Evolutionary conservation across 2,797 vertebrate species (phyloP), one percentile per base, ranked within the genome.

Genomic region (Amniataba percoides): DNA sequence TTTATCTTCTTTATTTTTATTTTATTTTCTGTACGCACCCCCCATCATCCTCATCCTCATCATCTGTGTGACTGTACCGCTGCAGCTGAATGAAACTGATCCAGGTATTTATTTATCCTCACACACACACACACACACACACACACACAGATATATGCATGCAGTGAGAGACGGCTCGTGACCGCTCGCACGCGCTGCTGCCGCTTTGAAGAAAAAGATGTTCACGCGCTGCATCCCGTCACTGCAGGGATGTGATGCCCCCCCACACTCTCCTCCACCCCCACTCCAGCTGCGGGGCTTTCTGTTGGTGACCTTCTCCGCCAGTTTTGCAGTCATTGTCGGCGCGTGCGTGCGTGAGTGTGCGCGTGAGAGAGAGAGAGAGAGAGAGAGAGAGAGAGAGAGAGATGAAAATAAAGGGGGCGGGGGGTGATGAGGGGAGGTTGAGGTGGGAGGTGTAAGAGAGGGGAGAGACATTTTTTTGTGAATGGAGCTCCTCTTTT

Each of bases 21-120:
- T n/a, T 69, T 23, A 48, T 16, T 86, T 12, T 85, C 45, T 81
- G n/a, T n/a, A n/a, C n/a, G n/a, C n/a, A n/a, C n/a, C n/a, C n/a
- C n/a, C n/a, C n/a, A n/a, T n/a, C n/a, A n/a, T n/a, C n/a, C n/a
- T n/a, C n/a, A n/a, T n/a, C n/a, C n/a, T n/a, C n/a, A n/a, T n/a
- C n/a, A n/a, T n/a, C n/a, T n/a, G n/a, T n/a, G n/a, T n/a, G n/a
- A n/a, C 92, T 80, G 91, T 85, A 87, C 82, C 81, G 93, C 89
- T 90, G 93, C 94, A 92, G 91, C 89, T 93, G 84, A 92, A 92
- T 93, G 88, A 87, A 88, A 91, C 83, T 55, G 78, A 70, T 49
- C 43, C 53, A 88, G 88, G 87, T 89, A 78, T 73, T 83, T 65
- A 76, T 79, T 79, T 71, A 64, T 65, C 65, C n/a, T n/a, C 11